A percentile compares a stretch with the other conserved stretches of the same genome.
These are phyloP conservation scores for Kryptolebias ocellatus DNA, from an alignment of 2,797 vertebrate genomes.

Conservation along the genomic window DNA sequence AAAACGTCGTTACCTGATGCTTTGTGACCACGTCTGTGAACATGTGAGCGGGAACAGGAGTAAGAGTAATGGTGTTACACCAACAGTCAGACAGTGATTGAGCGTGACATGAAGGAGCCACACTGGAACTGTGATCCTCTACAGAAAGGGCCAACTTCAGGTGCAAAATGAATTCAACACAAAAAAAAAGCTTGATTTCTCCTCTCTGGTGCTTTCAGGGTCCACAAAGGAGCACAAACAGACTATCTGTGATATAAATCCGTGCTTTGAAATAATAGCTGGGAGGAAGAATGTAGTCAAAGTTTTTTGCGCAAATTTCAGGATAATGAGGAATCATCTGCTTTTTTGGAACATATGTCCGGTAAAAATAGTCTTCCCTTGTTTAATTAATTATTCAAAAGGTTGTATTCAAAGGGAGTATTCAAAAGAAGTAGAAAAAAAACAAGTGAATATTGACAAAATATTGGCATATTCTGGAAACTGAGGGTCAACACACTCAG, in stretches of 20 bases:
- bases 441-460: too few species aligned
- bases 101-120: conserved; percentile 22
- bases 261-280: conserved; percentile 40
- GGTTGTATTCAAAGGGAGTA: too few species aligned
- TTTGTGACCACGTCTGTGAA: conserved; percentile 31
- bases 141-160: conserved; percentile 12
- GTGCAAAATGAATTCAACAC: conserved; percentile 32
- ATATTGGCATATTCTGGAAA: too few species aligned
- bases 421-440: too few species aligned
- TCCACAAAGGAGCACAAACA: conserved; percentile 38
- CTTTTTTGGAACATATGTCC: too few species aligned
- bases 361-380: too few species aligned
- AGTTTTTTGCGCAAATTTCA: conserved; percentile 43
- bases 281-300: conserved; percentile 38
- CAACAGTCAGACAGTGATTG: conserved; percentile 22
- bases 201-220: conserved; percentile 24
- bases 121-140: conserved; percentile 21
- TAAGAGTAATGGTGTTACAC: conserved; percentile 19
- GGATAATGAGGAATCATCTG: conserved; percentile 29
- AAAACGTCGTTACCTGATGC: conserved; percentile 40
- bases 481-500: too few species aligned
- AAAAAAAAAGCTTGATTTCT: conserved; percentile 42
- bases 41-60: conserved; percentile 21
- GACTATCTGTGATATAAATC: conserved; percentile 46
- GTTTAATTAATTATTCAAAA: too few species aligned